Conservation (phyloP, 1,140 invertebrate genomes). For the Drosophila carrolli region DNA sequence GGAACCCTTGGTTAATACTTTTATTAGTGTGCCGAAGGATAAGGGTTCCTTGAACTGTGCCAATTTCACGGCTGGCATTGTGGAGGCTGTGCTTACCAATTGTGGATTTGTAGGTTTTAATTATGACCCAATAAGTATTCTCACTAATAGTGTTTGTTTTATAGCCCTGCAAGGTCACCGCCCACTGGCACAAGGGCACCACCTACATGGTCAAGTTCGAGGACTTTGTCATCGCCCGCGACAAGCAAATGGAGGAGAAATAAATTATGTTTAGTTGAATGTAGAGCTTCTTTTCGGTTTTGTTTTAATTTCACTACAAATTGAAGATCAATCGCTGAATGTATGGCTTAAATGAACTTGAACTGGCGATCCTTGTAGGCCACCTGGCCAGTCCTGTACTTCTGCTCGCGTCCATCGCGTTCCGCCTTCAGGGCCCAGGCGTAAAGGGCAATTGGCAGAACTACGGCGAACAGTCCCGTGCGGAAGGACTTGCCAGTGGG, state of each 20-base stretch:
- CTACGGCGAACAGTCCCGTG: slow-evolving; percentile 85
- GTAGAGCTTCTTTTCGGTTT: slow-evolving; percentile 16
- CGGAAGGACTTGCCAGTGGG: slow-evolving; percentile 87
- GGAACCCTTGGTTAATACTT: slow-evolving; percentile 97
- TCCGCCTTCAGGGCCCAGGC: slow-evolving; percentile 86
- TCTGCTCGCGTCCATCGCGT: slow-evolving; percentile 86
- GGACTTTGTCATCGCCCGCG: slow-evolving; percentile 95
- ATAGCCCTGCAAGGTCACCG: slow-evolving; percentile 97
- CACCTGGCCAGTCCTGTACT: slow-evolving; percentile 88
- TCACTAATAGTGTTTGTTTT: slow-evolving; percentile 65
- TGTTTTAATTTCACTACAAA: slow-evolving; percentile 59
- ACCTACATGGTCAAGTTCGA: slow-evolving; percentile 99
- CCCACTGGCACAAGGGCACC: slow-evolving; percentile 99
- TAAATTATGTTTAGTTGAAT: slow-evolving; percentile 39
- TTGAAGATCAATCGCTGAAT: slow-evolving; percentile 16
- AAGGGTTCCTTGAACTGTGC: slow-evolving; percentile 99
- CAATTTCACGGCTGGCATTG: slow-evolving; percentile 98
- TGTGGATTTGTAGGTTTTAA: slow-evolving; percentile 95
- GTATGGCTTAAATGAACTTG: slow-evolving; percentile 86
- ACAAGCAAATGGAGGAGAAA: slow-evolving; percentile 96
- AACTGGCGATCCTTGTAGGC: slow-evolving; percentile 89
- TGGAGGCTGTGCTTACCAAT: slow-evolving; percentile 96
- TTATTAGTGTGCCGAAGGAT: slow-evolving; percentile 98
- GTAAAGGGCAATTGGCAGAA: slow-evolving; percentile 87
- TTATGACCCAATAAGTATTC: slow-evolving; percentile 69